These are phyloP conservation scores for Disparrhopalites patrizii DNA, from an alignment of 2,888 invertebrate genomes.

Conservation along the genomic window DNA sequence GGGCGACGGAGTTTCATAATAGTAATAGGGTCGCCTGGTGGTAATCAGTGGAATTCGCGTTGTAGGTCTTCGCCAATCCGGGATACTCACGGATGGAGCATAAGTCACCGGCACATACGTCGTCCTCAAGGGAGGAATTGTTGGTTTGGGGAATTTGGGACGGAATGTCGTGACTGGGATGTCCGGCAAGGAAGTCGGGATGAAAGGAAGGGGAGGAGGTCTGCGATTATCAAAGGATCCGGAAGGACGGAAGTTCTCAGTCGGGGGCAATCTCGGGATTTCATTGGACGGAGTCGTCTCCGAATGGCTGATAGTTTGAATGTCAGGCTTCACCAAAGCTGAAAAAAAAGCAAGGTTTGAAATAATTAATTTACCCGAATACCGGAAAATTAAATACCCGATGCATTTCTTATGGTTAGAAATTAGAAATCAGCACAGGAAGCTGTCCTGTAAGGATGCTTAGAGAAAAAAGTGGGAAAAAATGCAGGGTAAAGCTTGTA, in stretches of 20 bases:
- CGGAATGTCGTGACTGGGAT: neutral
- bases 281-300: slow-evolving; percentile 45
- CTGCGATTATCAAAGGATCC: neutral
- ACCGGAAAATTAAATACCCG: neutral
- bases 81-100: slow-evolving; percentile 20
- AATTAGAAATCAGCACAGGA: too few species aligned
- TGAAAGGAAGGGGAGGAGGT: neutral
- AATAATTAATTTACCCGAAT: neutral
- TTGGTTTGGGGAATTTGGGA: slow-evolving; percentile 9
- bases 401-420: too few species aligned
- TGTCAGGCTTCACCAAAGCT: slow-evolving; percentile 28
- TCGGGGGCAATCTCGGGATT: slow-evolving; percentile 42
- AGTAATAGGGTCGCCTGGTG: slow-evolving; percentile 24
- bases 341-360: neutral
- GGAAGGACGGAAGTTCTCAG: slow-evolving; percentile 19
- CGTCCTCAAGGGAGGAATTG: neutral
- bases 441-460: too few species aligned
- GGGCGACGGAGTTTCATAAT: slow-evolving; percentile 9
- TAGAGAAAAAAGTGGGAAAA: too few species aligned
- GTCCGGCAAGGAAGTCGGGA: neutral
- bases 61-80: slow-evolving; percentile 28
- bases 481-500: too few species aligned
- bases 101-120: neutral
- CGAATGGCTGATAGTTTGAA: slow-evolving; percentile 25
- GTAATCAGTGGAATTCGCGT: neutral